Base-by-base conservation (phyloP, 1,140 invertebrate species). In the Plodia interpunctella region DNA sequence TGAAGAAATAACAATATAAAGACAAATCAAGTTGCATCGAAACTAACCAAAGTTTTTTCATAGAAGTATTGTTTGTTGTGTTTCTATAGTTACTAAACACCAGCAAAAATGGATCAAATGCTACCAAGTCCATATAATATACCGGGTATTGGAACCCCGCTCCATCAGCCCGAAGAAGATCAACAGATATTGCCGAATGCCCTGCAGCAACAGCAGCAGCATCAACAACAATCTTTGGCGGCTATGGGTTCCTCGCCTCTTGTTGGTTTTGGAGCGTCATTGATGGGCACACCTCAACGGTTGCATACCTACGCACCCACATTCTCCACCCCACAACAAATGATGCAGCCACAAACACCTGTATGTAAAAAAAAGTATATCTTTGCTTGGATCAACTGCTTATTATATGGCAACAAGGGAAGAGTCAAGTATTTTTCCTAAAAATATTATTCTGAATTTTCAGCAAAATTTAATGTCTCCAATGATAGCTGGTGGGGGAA, bases 141-240 rank as follows among this genome's bases (percentile, higher is more conserved):
- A 85, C 96, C 96, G 55, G 96, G 95, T 78, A 97, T 97, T 77
- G 96, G 95, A 55, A 97, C 96, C 2, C 96, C 96, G 5, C 77
- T 97, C 15, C 96, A 97, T 90, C 96, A 97, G 71, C 95, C 96
- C n/a, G 96, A 97, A 78, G 96, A 97, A 85, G 96, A 97, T 87
- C 96, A 97, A 83, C 93, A 95, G 82, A 96, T 96, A 78, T 87
- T 96, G 38, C 94, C 96, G 38, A 94, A 94, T 91, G 94, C 95
- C 8, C 87, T 95, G 55, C 95, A 96, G 71, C 94, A 95, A 70
- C 94, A 95, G 68, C 30, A 44, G 38, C 38, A 44, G 38, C 38
- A 44, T 44, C 93, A 93, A 59, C 89, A 92, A 67, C 91, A 78
- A 38, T 91, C 92, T 30, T 77, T 94, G 35, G 91, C 92, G 20